phyloP scores from a whole-genome alignment of 37 sponge, comb jelly and placozoan genomes.

The Diacarnus erythraeanus region DNA sequence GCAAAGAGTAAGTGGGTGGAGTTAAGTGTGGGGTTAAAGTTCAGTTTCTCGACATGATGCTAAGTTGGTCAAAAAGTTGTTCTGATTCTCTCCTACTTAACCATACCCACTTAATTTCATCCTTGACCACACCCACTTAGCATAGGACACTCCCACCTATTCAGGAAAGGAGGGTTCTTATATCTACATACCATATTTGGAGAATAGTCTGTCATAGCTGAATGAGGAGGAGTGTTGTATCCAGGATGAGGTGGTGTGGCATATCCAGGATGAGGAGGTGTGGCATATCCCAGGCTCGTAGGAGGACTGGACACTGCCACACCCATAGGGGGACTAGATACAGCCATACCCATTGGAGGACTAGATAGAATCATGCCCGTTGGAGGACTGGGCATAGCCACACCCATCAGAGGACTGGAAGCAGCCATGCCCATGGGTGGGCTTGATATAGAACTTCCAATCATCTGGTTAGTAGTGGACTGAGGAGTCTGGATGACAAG shows the following conservation, averaged over 20 bases:
- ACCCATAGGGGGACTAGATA: neutral
- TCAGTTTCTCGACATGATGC: no score
- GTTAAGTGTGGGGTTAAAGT: no score
- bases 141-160: no score
- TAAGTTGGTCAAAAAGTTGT: no score
- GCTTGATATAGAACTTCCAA: neutral
- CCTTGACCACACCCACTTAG: no score
- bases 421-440: neutral
- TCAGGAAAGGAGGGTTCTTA: neutral
- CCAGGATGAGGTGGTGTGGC: neutral
- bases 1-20: no score
- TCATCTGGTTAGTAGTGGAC: no score
- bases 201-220: neutral
- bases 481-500: neutral
- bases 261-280: neutral
- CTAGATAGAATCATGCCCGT: neutral
- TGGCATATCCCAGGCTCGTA: neutral
- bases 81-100: no score
- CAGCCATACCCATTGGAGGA: conserved; percentile 1
- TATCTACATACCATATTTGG: conserved; percentile 12
- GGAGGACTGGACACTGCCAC: neutral
- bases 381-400: conserved; percentile 6
- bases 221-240: neutral
- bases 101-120: no score
- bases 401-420: neutral